Evolutionary conservation across 2,113 vertebrate genomes (phyloP), one percentile per base, ranked within the genome.

Genomic region (Zootoca vivipara): DNA sequence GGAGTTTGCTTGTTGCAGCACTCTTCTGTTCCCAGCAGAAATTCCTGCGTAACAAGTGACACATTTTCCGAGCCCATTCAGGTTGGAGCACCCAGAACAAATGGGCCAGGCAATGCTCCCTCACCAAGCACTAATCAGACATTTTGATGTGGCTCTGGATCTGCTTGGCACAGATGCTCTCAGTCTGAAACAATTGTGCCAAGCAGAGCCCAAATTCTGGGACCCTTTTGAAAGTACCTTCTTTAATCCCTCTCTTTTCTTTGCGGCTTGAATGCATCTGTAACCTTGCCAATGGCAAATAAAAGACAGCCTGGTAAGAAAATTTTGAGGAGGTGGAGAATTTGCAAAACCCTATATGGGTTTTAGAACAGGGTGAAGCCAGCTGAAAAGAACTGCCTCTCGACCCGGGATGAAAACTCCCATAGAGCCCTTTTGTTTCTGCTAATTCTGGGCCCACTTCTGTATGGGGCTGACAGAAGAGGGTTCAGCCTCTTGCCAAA

Each of bases 241-340:
- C 92, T 93, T 88, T 93, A 94, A 95, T 95, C 91, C 94, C 5
- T 70, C 83, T 94, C 93, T 92, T 93, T 94, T 95, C 88, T 95
- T 90, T 91, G 87, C 73, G 92, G 81, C 78, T 94, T 94, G 95
- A 95, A 93, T 95, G 94, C 92, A 92, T 94, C 94, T 95, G 94
- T 93, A 95, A 91, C 94, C 81, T 90, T 95, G 95, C 94, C 94
- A 95, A 92, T 94, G 92, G 82, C 94, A 93, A 94, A 95, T 95
- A 94, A 95, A 93, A 95, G 95, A 90, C 93, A 95, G 95, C 94
- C 91, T 93, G 93, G 93, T 94, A 93, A 94, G 92, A 95, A 95
- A 94, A 91, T 88, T 87, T 86, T 90, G 89, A 89, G 92, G 69
- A 88, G 90, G 93, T 92, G 89, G 91, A 95, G 87, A 93, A 82